Evolutionary conservation across 2,113 vertebrate species (phyloP).

Genomic region (Thryonomys swinderianus): DNA sequence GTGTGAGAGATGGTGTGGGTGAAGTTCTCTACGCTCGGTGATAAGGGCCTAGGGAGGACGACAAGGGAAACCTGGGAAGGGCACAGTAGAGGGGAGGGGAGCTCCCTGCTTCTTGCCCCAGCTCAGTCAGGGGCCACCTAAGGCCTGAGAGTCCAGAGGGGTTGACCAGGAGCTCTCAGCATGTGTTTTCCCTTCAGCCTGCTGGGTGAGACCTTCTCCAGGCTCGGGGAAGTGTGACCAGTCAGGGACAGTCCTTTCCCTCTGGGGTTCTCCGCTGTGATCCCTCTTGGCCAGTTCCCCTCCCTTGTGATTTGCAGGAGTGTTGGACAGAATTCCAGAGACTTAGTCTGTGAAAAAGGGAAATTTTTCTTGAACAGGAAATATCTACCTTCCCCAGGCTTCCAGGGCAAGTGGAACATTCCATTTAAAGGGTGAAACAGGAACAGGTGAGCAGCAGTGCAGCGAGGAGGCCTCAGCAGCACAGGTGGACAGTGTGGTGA

Average conservation of each 20-base stretch:
- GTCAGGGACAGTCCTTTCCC: neutral
- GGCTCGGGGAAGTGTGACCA: neutral
- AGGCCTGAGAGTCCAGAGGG: neutral
- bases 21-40: neutral
- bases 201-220: neutral
- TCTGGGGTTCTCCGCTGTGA: neutral
- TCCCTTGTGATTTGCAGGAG: neutral
- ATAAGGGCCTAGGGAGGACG: neutral
- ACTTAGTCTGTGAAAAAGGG: neutral
- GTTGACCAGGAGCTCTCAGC: neutral
- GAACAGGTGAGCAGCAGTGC: conserved; percentile 54
- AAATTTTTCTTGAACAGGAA: neutral
- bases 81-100: neutral
- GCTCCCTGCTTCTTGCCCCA: neutral
- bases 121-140: neutral
- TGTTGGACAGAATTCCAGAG: neutral
- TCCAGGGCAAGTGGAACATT: conserved; percentile 59
- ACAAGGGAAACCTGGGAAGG: neutral
- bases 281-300: neutral
- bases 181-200: neutral
- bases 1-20: neutral
- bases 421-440: conserved; percentile 60
- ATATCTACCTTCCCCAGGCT: neutral
- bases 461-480: neutral
- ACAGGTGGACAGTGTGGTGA: neutral